Evolutionary conservation across 1,140 invertebrate genomes (phyloP).

Genomic region (Heliconius eleuchia): DNA sequence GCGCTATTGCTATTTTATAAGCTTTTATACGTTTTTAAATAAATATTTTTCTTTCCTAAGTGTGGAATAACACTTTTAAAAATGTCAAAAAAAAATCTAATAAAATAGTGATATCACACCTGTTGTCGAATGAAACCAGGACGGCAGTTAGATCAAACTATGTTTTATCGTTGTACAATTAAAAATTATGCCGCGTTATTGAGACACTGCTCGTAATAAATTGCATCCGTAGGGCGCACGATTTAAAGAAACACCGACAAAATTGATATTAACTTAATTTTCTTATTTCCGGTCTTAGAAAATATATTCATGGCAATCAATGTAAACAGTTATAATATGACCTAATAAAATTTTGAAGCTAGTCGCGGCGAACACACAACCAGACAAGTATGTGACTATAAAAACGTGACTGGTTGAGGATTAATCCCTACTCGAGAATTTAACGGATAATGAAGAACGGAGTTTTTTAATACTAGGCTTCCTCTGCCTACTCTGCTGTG

Average conservation of each 20-base stretch:
- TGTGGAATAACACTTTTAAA: no score
- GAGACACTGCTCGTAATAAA: constrained; percentile 48
- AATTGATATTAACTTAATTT: constrained; percentile 42
- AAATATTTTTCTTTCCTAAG: no score
- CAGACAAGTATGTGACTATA: no score
- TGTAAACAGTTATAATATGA: constrained; percentile 9
- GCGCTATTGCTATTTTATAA: no score
- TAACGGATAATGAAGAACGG: no score
- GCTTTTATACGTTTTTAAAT: no score
- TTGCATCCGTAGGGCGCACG: constrained; percentile 34
- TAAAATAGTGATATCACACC: neutral
- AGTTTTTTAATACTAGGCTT: no score
- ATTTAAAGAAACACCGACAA: constrained; percentile 37
- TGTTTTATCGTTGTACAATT: constrained; percentile 41
- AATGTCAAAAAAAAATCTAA: neutral
- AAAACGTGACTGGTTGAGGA: no score
- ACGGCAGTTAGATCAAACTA: neutral
- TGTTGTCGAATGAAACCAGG: neutral
- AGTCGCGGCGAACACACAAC: no score
- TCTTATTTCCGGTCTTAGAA: constrained; percentile 13
- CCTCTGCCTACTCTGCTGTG: no score
- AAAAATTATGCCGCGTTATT: constrained; percentile 39
- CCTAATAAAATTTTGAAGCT: neutral
- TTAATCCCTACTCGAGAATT: no score
- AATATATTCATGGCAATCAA: constrained; percentile 29